Conservation (phyloP, 2,888 invertebrate species). For the Nomada flava region DNA sequence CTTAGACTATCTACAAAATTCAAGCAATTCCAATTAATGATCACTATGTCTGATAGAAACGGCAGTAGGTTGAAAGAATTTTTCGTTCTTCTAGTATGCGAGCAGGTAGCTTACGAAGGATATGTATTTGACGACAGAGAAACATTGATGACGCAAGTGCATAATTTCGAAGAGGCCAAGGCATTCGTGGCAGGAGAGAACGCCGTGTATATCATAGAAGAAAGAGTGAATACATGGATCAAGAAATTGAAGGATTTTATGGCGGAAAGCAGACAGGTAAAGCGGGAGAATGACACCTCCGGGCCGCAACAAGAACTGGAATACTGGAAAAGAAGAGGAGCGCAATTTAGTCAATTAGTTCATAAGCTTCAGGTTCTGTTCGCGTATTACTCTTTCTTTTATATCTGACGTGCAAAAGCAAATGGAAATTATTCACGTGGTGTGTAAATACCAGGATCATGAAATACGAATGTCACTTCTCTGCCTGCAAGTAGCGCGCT, state of each 20-base stretch:
- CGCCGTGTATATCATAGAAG: constrained; percentile 87
- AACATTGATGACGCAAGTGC: constrained; percentile 86
- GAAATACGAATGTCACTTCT: constrained; percentile 92
- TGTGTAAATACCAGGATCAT: constrained; percentile 85
- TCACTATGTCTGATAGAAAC: neutral
- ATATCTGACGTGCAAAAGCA: neutral
- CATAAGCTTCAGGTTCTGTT: constrained; percentile 88
- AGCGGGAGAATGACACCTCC: constrained; percentile 95
- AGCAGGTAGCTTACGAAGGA: constrained; percentile 92
- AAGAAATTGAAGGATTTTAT: constrained; percentile 91
- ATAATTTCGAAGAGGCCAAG: constrained; percentile 89
- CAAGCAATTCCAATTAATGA: too few species aligned
- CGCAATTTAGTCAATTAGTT: constrained; percentile 95
- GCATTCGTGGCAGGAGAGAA: constrained; percentile 88
- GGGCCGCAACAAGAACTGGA: constrained; percentile 98
- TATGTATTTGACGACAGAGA: constrained; percentile 92
- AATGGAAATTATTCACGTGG: neutral
- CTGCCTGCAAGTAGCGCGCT: constrained; percentile 90
- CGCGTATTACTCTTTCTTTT: neutral
- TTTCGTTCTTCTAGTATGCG: constrained; percentile 87
- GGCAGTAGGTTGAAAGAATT: neutral
- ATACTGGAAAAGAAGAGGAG: constrained; percentile 98
- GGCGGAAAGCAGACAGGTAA: constrained; percentile 95
- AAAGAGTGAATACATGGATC: constrained; percentile 91
- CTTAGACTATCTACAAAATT: too few species aligned